Evolutionary conservation across 1,140 invertebrate species (phyloP), one percentile per base, ranked within the genome.

Genomic region (Habropoda laboriosa): DNA sequence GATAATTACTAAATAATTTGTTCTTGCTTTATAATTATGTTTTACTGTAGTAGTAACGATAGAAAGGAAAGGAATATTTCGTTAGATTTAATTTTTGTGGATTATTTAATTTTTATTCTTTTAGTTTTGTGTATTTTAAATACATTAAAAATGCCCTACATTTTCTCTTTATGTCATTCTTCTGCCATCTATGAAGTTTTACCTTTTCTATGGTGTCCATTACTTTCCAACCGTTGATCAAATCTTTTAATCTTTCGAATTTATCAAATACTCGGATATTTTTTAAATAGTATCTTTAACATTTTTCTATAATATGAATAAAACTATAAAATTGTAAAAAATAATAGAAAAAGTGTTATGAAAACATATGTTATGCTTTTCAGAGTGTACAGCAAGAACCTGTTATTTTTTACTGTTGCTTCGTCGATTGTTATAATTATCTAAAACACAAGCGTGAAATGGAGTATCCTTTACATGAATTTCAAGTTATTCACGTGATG

Each of bases 401-500:
- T 0, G 73, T 89, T 6, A 83, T 89, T 58, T 70, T 91, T 12
- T 92, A 91, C 51, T 92, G 92, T 38, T 92, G 89, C 49, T 90
- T 88, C 53, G 40, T 92, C 0, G 92, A 93, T 77, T 87, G 64
- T 35, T 87, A 75, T 38, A 88, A 88, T 64, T 91, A 92, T 45
- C 51, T 88, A 13, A 88, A 85, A 81, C 27, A 18, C 3, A 47
- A 79, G 21, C 66, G 51, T 12, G 61, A 32, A 8, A 75, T 12
- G 30, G 1, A 61, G 61, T 66, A 78, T 38, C 73, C 85, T 2
- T 47, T 70, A 10, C 89, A 92, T 27, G 92, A 92, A 80, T 92
- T 92, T 81, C 88, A 90, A 87, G 86, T 92, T 13, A 70, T 92
- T 76, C 90, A 92, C 47, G 72, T 92, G 38, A 86, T 91, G 86